Percentiles rank a stretch among this genome's conserved stretches.
Conservation (phyloP, 2,888 invertebrate genomes). For the Anthoptus insignis region DNA sequence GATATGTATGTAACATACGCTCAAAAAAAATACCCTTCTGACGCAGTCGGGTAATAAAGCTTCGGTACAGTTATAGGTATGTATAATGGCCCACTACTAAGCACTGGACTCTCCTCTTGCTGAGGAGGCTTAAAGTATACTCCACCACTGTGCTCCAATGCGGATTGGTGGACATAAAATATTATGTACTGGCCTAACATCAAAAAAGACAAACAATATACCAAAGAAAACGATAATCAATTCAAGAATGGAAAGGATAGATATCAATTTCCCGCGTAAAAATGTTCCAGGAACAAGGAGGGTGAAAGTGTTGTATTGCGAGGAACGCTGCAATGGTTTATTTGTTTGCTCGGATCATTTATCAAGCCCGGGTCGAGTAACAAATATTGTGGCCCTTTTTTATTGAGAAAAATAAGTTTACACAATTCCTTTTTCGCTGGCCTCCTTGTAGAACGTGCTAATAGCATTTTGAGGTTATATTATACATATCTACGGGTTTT, state of each 20-base stretch:
- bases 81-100: too few relatives aligned
- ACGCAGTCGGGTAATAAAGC: too few relatives aligned
- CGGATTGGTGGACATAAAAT: too few relatives aligned
- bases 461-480: too few relatives aligned
- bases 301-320: constrained; percentile 46
- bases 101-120: too few relatives aligned
- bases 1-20: too few relatives aligned
- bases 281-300: constrained; percentile 25
- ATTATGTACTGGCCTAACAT: too few relatives aligned
- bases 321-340: constrained; percentile 62
- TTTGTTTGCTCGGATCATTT: constrained; percentile 65
- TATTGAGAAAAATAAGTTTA: constrained; percentile 65
- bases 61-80: too few relatives aligned
- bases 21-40: too few relatives aligned
- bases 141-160: too few relatives aligned
- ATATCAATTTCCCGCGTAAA: constrained; percentile 31
- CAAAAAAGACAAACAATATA: constrained; percentile 9
- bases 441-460: not conserved
- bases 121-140: too few relatives aligned
- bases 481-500: too few relatives aligned
- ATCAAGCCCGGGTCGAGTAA: constrained; percentile 67
- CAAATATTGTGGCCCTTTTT: constrained; percentile 66
- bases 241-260: constrained; percentile 18
- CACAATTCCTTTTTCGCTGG: constrained; percentile 18
- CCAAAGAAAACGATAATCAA: constrained; percentile 16